These are phyloP conservation scores for Polydrusus pterygomalis DNA, from an alignment of 2,888 invertebrate species.

Conservation along the genomic window DNA sequence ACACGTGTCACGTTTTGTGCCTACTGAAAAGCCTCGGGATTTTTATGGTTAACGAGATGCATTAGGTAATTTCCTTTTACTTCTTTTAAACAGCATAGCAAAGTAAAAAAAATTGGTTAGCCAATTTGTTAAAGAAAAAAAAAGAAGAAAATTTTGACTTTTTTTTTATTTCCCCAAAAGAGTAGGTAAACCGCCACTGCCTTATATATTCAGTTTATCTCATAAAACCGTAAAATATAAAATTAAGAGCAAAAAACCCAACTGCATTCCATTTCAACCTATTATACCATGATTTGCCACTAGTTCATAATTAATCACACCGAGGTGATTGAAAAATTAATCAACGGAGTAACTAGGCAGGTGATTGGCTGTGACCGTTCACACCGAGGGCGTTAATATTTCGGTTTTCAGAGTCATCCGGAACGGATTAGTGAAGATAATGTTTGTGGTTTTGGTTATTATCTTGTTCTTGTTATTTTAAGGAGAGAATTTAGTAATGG, in stretches of 20 bases:
- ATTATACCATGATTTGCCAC: constrained; percentile 60
- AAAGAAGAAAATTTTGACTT: too few species aligned
- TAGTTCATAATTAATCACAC: constrained; percentile 70
- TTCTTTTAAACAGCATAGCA: too few species aligned
- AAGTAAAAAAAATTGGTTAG: too few species aligned
- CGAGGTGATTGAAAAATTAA: constrained; percentile 72
- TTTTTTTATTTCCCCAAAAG: too few species aligned
- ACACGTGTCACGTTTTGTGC: constrained; percentile 28
- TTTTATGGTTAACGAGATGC: background rate
- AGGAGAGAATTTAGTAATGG: too few species aligned
- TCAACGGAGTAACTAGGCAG: constrained; percentile 73
- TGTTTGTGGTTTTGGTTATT: constrained; percentile 41
- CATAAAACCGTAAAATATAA: constrained; percentile 33
- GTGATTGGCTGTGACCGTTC: constrained; percentile 72
- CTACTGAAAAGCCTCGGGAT: constrained; percentile 19
- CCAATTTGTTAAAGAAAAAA: too few species aligned
- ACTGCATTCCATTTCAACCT: constrained; percentile 17
- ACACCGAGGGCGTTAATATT: constrained; percentile 72
- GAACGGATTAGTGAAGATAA: constrained; percentile 24
- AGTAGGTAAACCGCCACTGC: background rate
- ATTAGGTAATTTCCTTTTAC: background rate
- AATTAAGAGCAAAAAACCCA: constrained; percentile 28
- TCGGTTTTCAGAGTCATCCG: constrained; percentile 42
- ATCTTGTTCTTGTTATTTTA: background rate
- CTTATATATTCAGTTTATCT: constrained; percentile 1